Conservation (phyloP, 2,888 invertebrate species). For the Cataglyphis albicans region DNA sequence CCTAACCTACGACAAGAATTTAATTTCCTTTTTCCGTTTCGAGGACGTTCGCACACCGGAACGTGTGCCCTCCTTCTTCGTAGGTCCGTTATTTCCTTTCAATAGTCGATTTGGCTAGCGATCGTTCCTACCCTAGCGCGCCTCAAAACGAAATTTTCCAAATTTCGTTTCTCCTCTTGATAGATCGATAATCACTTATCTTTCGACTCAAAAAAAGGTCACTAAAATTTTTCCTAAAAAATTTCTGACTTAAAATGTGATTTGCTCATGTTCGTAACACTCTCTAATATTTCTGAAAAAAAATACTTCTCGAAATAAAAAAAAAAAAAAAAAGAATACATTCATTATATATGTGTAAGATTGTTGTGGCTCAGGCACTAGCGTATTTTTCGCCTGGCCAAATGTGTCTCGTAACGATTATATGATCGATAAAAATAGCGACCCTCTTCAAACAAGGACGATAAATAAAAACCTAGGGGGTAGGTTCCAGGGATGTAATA, state of each 20-base stretch:
- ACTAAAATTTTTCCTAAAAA: background rate
- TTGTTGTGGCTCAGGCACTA: slow-evolving; percentile 51
- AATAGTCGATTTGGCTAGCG: slow-evolving; percentile 75
- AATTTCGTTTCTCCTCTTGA: slow-evolving; percentile 56
- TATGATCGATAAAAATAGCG: slow-evolving; percentile 79
- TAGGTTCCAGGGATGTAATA: slow-evolving; percentile 74
- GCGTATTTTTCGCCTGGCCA: slow-evolving; percentile 64
- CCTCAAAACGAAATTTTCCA: slow-evolving; percentile 41
- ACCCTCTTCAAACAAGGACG: slow-evolving; percentile 69
- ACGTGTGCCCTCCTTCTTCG: slow-evolving; percentile 23
- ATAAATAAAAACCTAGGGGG: slow-evolving; percentile 76
- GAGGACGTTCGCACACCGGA: slow-evolving; percentile 63
- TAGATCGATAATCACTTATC: slow-evolving; percentile 31
- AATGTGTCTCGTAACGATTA: slow-evolving; percentile 74
- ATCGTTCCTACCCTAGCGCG: slow-evolving; percentile 64
- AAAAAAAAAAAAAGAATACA: slow-evolving; percentile 7
- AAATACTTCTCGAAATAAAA: background rate
- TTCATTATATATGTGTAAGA: background rate
- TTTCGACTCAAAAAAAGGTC: slow-evolving; percentile 8
- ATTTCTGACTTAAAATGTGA: background rate
- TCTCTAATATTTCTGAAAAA: background rate
- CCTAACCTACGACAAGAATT: slow-evolving; percentile 74
- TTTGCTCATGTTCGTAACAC: background rate
- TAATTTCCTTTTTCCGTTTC: slow-evolving; percentile 80
- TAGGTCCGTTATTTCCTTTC: slow-evolving; percentile 71